phyloP scores from a whole-genome alignment of 2,888 invertebrate species.

The Aporophyla lueneburgensis region DNA sequence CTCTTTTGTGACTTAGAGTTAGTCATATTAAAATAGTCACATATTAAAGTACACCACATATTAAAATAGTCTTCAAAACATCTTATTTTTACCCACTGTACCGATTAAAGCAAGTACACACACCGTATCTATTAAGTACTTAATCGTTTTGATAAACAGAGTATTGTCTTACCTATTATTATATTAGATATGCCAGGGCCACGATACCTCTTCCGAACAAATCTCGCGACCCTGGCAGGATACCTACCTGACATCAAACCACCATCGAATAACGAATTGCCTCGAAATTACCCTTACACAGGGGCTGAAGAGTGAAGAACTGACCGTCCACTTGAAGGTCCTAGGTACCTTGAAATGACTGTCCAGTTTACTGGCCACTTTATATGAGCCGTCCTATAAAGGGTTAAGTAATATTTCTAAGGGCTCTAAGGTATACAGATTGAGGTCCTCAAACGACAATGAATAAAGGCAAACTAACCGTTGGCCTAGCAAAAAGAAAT shows the following conservation, averaged over 20 bases:
- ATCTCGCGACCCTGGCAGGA: too few species aligned
- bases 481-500: background rate
- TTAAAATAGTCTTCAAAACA: background rate
- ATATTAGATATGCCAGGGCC: too few species aligned
- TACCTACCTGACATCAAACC: background rate
- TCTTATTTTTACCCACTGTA: background rate
- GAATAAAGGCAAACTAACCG: background rate
- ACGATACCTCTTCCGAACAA: too few species aligned
- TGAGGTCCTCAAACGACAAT: constrained; percentile 4
- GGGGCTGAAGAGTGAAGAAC: too few species aligned
- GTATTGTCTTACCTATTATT: background rate
- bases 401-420: background rate
- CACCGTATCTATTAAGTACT: rapidly evolving
- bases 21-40: too few species aligned
- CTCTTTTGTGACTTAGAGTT: too few species aligned
- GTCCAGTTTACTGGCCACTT: too few species aligned
- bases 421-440: background rate
- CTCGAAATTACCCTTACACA: too few species aligned
- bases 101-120: too few species aligned
- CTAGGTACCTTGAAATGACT: too few species aligned
- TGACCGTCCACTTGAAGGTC: too few species aligned
- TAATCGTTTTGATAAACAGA: background rate
- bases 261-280: background rate
- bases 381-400: too few species aligned
- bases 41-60: background rate